These are phyloP conservation scores for Lasiommata megera DNA, from an alignment of 2,888 invertebrate genomes.

Conservation along the genomic window DNA sequence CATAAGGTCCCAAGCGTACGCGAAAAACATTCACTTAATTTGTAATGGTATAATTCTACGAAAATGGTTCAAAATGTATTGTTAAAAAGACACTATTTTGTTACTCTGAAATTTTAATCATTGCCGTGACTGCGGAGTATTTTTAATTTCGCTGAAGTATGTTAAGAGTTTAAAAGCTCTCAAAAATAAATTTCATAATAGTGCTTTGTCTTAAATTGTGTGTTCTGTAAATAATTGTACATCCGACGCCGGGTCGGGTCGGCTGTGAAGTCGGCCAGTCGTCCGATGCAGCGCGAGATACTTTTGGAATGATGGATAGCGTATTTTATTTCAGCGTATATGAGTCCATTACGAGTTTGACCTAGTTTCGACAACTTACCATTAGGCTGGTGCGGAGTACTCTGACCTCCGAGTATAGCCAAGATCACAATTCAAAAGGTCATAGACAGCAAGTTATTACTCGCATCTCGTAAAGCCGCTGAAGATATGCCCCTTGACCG, in stretches of 20 bases:
- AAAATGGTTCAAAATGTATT: no score
- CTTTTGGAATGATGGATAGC: no score
- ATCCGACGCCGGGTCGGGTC: no score
- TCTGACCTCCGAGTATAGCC: background rate
- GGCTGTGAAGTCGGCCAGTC: no score
- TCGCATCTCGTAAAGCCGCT: background rate
- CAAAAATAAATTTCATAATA: background rate
- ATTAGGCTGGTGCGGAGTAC: background rate
- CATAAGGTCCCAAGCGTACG: no score
- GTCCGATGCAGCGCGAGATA: no score
- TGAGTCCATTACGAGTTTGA: background rate
- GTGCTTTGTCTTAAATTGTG: background rate
- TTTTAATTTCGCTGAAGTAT: background rate
- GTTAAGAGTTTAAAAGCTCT: constrained; percentile 3
- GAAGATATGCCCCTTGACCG: constrained; percentile 12
- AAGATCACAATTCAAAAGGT: constrained; percentile 9
- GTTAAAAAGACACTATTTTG: no score
- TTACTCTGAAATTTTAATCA: background rate
- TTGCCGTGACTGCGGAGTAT: background rate
- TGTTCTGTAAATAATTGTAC: background rate
- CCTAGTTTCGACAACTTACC: background rate
- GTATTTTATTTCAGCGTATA: no score
- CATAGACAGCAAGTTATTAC: background rate
- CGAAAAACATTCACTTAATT: no score
- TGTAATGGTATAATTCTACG: no score